Evolutionary conservation across 2,113 vertebrate genomes (phyloP), one percentile per base, ranked within the genome.

Genomic region (Caranx ignobilis): DNA sequence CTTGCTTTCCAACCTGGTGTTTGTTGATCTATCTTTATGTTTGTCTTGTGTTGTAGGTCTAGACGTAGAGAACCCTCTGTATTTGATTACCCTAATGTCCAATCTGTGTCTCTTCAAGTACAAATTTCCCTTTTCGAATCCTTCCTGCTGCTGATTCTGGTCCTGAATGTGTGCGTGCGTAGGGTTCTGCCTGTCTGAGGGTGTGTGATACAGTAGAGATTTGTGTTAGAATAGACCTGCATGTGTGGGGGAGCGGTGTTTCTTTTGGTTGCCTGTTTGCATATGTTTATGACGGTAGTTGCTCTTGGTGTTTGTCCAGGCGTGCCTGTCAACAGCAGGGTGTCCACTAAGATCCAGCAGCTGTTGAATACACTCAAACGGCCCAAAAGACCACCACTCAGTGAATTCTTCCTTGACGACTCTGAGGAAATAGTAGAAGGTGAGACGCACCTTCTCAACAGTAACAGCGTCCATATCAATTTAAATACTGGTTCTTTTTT

Each of bases 281-380:
- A 15, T 77, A 13, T 84, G 76, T 89, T 70, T 82, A 35, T 90
- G 74, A 89, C 48, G 4, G 39, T 45, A 62, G 59, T 56, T 72
- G 47, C 56, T 79, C 21, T 85, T 57, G 52, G 18, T 84, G 32
- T 92, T 90, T 89, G 43, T 91, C 89, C 96, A 95, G 98, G 98
- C 79, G 98, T 99, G 80, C 97, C 98, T 52, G 97, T 98, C 89
- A 97, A 82, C 87, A 98, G 97, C 88, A 96, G 97, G 91, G 98
- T 99, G 84, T 99, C 98, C 88, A 98, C 97, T 3, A 99, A 99
- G 95, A 99, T 99, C 82, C 98, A 99, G 84, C 98, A 99, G 92
- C 92, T 99, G 91, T 95, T 99, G 18, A 99, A 99, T 93, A 99
- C 98, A n/a, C 95, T 99, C 88, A 99, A 99, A 87, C 95, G 97